Evolutionary conservation across 2,888 invertebrate genomes (phyloP).

Genomic region (Tetranychus piercei): DNA sequence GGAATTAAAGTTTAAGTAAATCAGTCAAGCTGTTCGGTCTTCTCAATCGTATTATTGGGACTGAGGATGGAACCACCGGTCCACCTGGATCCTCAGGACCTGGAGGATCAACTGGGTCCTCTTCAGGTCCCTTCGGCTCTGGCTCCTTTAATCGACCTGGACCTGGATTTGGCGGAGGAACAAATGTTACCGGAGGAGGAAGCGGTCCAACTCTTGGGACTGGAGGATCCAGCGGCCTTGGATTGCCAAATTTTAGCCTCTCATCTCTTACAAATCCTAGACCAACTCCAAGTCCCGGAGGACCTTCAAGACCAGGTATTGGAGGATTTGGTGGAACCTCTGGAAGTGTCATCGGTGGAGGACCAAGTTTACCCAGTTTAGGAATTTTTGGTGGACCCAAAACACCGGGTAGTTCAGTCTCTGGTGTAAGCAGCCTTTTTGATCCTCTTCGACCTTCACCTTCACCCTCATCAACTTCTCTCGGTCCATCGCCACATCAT

Average conservation of each 20-base stretch:
- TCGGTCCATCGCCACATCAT: neutral
- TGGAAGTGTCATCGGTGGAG: neutral
- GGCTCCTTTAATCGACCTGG: neutral
- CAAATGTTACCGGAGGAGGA: neutral
- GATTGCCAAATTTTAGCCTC: neutral
- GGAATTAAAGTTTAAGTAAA: neutral
- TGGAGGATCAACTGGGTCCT: neutral
- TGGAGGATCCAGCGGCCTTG: neutral
- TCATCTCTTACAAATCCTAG: neutral
- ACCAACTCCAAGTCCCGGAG: neutral
- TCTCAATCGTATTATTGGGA: conserved; percentile 8
- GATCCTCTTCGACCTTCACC: neutral
- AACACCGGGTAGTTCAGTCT: neutral
- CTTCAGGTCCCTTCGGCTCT: neutral
- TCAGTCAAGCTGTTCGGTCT: conserved; percentile 8
- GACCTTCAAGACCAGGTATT: neutral
- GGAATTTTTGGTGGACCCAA: neutral
- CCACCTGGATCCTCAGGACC: neutral
- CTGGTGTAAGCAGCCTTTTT: neutral
- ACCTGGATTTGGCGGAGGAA: neutral
- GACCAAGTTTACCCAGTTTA: neutral
- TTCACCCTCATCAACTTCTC: neutral
- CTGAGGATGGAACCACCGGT: neutral
- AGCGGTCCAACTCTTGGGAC: neutral
- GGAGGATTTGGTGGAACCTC: neutral